A percentile compares a stretch with the other conserved stretches of the same genome.
These are phyloP conservation scores for Eolophus roseicapilla DNA, from an alignment of 2,113 vertebrate species.

Conservation along the genomic window DNA sequence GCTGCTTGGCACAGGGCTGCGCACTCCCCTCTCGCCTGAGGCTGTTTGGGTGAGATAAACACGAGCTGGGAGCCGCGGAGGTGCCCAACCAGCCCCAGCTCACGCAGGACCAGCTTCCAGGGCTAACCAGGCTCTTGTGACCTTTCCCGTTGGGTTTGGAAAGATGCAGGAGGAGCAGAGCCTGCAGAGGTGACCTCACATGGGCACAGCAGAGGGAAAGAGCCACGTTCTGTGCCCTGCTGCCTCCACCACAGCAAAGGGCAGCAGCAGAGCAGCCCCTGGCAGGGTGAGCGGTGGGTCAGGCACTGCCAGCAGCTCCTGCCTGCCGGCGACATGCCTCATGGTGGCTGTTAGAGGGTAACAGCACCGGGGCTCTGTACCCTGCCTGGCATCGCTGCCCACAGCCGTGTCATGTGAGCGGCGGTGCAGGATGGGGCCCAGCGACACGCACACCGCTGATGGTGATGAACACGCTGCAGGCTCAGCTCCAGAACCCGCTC, in stretches of 20 bases:
- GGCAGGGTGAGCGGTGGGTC: neutral
- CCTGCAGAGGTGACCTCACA: neutral
- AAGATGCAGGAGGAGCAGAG: neutral
- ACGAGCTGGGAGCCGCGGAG: neutral
- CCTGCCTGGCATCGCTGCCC: neutral
- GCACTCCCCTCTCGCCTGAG: accelerated
- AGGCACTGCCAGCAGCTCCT: neutral
- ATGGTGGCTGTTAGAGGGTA: accelerated
- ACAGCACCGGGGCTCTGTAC: neutral
- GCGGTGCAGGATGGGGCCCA: neutral
- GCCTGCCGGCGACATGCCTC: neutral
- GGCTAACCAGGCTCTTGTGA: neutral
- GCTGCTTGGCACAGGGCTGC: neutral
- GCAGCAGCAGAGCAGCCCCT: accelerated
- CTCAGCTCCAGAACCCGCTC: neutral
- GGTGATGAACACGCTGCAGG: neutral
- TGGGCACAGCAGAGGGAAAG: neutral
- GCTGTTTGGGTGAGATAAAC: neutral
- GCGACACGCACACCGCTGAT: neutral
- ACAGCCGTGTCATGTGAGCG: accelerated
- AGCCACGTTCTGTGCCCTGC: accelerated
- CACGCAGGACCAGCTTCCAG: neutral
- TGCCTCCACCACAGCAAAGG: accelerated
- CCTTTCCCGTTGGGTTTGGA: neutral
- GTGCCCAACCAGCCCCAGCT: neutral